Evolutionary conservation across 1,140 invertebrate genomes (phyloP).

Genomic region (Calliphora vicina): DNA sequence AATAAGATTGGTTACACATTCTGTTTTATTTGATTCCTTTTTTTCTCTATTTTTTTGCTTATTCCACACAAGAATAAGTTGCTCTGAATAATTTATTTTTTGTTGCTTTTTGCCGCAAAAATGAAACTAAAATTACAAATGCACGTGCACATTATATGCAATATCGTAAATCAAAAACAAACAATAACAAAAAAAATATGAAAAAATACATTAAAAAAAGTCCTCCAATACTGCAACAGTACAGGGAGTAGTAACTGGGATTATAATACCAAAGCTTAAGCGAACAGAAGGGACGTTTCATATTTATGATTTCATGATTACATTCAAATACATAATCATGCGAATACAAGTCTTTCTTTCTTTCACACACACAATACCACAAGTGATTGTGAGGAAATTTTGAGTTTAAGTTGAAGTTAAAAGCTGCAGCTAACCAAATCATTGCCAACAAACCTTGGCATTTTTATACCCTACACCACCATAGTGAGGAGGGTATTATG

Average conservation of each 20-base stretch:
- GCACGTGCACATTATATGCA: neutral
- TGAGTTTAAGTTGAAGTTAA: neutral
- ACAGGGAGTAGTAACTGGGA: neutral
- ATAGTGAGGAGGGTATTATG: no score
- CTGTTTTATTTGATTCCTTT: neutral
- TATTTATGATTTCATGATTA: slow-evolving; percentile 17
- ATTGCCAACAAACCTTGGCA: neutral
- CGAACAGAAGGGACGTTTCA: slow-evolving; percentile 1
- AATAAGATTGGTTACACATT: neutral
- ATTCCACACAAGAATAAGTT: neutral
- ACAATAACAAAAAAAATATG: neutral
- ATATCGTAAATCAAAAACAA: slow-evolving; percentile 10
- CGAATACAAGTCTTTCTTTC: no score
- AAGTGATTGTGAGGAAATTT: neutral
- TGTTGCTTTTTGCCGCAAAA: neutral
- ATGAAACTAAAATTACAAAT: neutral
- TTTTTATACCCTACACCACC: no score
- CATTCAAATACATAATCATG: neutral
- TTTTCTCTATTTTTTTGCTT: neutral
- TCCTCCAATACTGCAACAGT: neutral
- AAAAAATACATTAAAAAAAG: neutral
- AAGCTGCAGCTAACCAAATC: neutral
- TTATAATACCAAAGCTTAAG: neutral
- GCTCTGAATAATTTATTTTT: neutral
- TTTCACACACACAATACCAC: neutral